Evolutionary conservation across 2,888 invertebrate genomes (phyloP).

Genomic region (Monopis laevigella): DNA sequence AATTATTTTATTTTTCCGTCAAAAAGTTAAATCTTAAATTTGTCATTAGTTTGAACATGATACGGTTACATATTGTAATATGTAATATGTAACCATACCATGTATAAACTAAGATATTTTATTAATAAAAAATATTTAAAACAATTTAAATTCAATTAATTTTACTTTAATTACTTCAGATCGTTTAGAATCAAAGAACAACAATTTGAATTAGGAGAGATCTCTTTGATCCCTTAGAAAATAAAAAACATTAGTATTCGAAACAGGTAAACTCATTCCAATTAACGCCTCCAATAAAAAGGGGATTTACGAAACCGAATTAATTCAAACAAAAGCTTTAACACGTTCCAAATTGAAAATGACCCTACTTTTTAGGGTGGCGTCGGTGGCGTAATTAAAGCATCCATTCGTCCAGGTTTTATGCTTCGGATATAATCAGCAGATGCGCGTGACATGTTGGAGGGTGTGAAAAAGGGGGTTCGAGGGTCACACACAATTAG

Average conservation of each 20-base stretch:
- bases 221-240: slow-evolving; percentile 8
- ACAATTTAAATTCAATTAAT: slow-evolving; percentile 5
- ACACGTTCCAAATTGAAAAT: slow-evolving; percentile 33
- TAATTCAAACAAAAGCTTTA: slow-evolving; percentile 33
- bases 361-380: slow-evolving; percentile 29
- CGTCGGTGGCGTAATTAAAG: slow-evolving; percentile 30
- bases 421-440: slow-evolving; percentile 22
- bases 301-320: slow-evolving; percentile 28
- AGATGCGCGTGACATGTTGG: slow-evolving; percentile 28
- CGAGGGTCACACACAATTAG: slow-evolving; percentile 52
- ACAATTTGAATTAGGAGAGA: slow-evolving; percentile 4
- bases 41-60: too few relatives aligned
- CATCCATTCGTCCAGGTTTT: slow-evolving; percentile 22
- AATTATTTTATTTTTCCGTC: too few relatives aligned
- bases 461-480: slow-evolving; percentile 15
- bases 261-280: slow-evolving; percentile 23
- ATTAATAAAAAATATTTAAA: not conserved
- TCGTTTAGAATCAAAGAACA: slow-evolving; percentile 4
- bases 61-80: too few relatives aligned
- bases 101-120: too few relatives aligned
- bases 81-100: too few relatives aligned
- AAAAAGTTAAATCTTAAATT: too few relatives aligned
- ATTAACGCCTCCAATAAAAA: slow-evolving; percentile 32
- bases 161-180: slow-evolving; percentile 5
- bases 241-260: slow-evolving; percentile 10